phyloP scores from a whole-genome alignment of 2,888 invertebrate species.

The Slavum lentiscoides region DNA sequence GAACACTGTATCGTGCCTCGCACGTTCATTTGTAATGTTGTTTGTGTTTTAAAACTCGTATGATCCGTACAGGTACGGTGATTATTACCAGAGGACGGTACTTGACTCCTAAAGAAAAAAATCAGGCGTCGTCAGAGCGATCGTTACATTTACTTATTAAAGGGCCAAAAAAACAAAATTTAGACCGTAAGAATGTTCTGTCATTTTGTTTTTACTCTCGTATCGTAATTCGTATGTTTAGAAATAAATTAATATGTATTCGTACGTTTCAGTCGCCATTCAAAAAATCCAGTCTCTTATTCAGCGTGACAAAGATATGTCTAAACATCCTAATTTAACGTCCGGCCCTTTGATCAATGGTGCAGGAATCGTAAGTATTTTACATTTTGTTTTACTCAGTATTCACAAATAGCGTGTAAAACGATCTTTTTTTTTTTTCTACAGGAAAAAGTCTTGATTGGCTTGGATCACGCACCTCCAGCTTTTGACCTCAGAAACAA shows the following conservation, averaged over 20 bases:
- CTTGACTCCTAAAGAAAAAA: constrained; percentile 61
- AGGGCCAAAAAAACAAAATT: constrained; percentile 58
- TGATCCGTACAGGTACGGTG: constrained; percentile 60
- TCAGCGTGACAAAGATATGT: constrained; percentile 54
- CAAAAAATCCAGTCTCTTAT: constrained; percentile 58
- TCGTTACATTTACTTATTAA: constrained; percentile 63
- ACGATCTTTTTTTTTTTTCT: not conserved
- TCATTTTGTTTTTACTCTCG: not conserved
- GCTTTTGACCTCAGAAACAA: constrained; percentile 76
- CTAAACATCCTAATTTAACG: constrained; percentile 48
- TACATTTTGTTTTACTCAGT: not conserved
- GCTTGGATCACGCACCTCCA: constrained; percentile 76
- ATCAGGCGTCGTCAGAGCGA: constrained; percentile 57
- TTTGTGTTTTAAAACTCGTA: too few relatives aligned
- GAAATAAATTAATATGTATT: constrained; percentile 26
- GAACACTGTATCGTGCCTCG: too few relatives aligned
- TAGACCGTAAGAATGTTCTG: constrained; percentile 57
- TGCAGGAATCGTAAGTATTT: constrained; percentile 56
- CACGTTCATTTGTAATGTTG: too few relatives aligned
- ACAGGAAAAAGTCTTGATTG: constrained; percentile 76
- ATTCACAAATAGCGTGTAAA: not conserved
- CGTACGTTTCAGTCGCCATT: constrained; percentile 58
- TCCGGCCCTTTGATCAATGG: constrained; percentile 55
- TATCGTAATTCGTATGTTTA: constrained; percentile 42
- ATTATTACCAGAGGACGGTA: constrained; percentile 64